Percentiles rank a stretch among this genome's conserved stretches.
Conservation (phyloP, 1,140 invertebrate genomes). For the Diorhabda sublineata region DNA sequence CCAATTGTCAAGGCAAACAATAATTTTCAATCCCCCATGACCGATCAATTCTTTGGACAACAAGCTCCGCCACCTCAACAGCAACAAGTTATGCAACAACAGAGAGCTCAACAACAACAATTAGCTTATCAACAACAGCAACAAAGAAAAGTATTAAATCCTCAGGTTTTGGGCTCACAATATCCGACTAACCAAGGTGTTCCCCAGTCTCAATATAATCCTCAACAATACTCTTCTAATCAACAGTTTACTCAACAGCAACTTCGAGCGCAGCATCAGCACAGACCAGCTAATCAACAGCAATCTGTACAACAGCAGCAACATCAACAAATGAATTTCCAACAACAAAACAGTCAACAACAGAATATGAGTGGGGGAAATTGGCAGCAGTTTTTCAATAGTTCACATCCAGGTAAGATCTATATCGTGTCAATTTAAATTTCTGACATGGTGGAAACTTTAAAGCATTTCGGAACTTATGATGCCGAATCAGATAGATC, state of each 20-base stretch:
- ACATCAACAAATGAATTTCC: conserved; percentile 17
- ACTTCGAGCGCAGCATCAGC: conserved; percentile 43
- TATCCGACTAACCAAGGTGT: conserved; percentile 18
- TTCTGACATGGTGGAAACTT: no score
- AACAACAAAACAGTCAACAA: conserved; percentile 21
- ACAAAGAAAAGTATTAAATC: conserved; percentile 28
- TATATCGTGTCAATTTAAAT: no score
- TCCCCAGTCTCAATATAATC: conserved; percentile 25
- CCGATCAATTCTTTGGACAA: conserved; percentile 42
- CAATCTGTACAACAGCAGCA: conserved; percentile 29
- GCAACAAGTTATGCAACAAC: conserved; percentile 33
- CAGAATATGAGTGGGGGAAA: conserved; percentile 9
- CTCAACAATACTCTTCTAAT: conserved; percentile 24
- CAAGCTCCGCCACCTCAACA: conserved; percentile 18
- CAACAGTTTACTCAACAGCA: conserved; percentile 41
- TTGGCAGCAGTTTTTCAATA: conserved; percentile 35
- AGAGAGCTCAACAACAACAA: conserved; percentile 33
- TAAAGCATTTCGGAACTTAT: no score
- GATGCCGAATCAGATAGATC: no score
- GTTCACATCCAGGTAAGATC: conserved; percentile 1
- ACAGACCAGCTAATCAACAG: conserved; percentile 26
- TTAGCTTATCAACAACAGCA: conserved; percentile 49
- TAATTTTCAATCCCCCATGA: conserved; percentile 32
- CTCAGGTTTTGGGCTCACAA: conserved; percentile 18
- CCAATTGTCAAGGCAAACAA: conserved; percentile 55